phyloP scores from a whole-genome alignment of 2,888 invertebrate genomes.

The Merodon equestris region DNA sequence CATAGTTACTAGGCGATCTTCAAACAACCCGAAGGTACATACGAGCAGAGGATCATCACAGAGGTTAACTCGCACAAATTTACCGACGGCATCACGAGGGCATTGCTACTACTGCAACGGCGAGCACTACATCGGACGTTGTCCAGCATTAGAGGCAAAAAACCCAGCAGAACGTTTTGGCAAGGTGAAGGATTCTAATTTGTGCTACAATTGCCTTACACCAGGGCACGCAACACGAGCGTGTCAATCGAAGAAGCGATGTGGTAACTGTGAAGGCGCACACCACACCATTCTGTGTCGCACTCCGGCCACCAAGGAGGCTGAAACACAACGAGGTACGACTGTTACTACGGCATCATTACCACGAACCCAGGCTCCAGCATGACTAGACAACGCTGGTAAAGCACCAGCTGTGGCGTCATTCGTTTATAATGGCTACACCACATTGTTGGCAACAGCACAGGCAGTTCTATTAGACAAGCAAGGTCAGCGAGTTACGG shows the following conservation, averaged over 20 bases:
- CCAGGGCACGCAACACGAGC: constrained; percentile 39
- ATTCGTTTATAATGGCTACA: too few species aligned
- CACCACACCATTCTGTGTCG: constrained; percentile 11
- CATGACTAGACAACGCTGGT: background rate
- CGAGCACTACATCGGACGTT: constrained; percentile 14
- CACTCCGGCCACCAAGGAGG: too few species aligned
- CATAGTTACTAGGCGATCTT: background rate
- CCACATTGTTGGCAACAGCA: too few species aligned
- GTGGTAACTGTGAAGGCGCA: constrained; percentile 9
- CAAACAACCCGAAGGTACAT: constrained; percentile 12
- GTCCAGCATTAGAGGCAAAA: constrained; percentile 1
- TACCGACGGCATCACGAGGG: constrained; percentile 24
- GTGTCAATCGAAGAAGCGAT: constrained; percentile 5
- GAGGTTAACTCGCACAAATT: constrained; percentile 24
- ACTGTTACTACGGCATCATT: background rate
- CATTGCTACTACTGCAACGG: constrained; percentile 33
- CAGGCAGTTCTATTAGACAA: too few species aligned
- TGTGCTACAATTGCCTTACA: constrained; percentile 28
- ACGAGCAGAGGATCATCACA: constrained; percentile 8
- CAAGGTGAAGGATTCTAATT: constrained; percentile 23
- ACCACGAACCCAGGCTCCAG: background rate
- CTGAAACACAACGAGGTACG: too few species aligned
- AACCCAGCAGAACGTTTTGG: constrained; percentile 16
- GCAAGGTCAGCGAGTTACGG: too few species aligned
- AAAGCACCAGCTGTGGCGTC: too few species aligned